Evolutionary conservation across 2,888 invertebrate species (phyloP), one percentile per base, ranked within the genome.

Genomic region (Cryptocheilus praepositus): DNA sequence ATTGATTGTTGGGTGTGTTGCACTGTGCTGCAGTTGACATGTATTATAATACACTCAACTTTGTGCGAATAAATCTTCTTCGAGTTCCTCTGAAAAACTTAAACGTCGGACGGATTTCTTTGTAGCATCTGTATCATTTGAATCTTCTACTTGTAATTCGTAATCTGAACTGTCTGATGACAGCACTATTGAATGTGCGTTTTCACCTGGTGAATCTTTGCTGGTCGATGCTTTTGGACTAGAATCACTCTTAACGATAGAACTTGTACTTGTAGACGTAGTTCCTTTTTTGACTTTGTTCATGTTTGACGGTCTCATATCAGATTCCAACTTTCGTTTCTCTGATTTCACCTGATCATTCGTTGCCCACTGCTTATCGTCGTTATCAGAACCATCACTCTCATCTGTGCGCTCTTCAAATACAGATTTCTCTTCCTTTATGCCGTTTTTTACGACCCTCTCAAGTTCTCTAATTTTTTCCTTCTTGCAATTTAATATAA

Each of bases 401-500:
- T 72, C 73, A 25, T 83, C 81, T 5, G 83, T 83, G 5, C 46
- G 43, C 25, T 45, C 55, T n/a, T 83, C 73, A 61, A 70, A 81
- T 11, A 64, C 46, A 2, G 65, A 25, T 1, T 71, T 61, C 11
- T 52, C 61, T 19, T 55, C 22, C 8, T 28, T 16, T 22, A 59
- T 28, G 3, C 62, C 49, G 25, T 56, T 18, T 15, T 76, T 63
- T n/a, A 80, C n/a, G 36, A 45, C 45, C 15, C 65, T 53, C 43
- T 77, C 59, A n/a, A 85, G 67, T 51, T 81, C 71, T 36, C 78
- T 67, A 18, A 84, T 79, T 46, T 67, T 83, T 58, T 61, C 57
- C 54, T 86, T 86, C 18, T 86, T 86, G 16, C 79, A 51, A 64
- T 86, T 86, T 16, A 86, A 18, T 21, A 86, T 1, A 13, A 80